Evolutionary conservation across 1,140 invertebrate species (phyloP).

Genomic region (Nymphalis io): DNA sequence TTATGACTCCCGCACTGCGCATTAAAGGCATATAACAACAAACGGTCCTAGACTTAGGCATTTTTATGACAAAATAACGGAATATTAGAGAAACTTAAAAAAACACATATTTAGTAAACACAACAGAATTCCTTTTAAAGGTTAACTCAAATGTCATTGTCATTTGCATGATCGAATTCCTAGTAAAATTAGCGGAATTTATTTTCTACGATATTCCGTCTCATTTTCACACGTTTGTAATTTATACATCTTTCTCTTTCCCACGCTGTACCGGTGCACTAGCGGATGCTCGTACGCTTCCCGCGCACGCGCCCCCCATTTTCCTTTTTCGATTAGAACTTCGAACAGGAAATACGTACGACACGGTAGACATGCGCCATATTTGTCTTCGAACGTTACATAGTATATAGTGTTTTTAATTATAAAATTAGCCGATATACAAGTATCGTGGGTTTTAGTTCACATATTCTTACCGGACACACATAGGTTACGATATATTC

Average conservation of each 20-base stretch:
- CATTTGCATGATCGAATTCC: conserved; percentile 20
- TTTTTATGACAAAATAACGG: background rate
- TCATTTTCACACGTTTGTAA: conserved; percentile 5
- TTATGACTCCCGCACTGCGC: too few relatives aligned
- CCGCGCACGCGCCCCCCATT: conserved; percentile 41
- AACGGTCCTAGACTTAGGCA: background rate
- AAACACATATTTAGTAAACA: background rate
- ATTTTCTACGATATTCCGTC: background rate
- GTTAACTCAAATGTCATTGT: conserved; percentile 17
- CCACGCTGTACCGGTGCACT: conserved; percentile 29
- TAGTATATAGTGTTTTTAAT: conserved; percentile 40
- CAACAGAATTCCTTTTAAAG: conserved; percentile 12
- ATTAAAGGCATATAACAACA: too few relatives aligned
- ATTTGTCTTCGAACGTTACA: conserved; percentile 36
- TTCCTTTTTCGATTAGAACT: conserved; percentile 37
- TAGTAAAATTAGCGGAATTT: conserved; percentile 8
- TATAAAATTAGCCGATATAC: conserved; percentile 23
- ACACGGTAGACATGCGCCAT: conserved; percentile 38
- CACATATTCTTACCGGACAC: too few relatives aligned
- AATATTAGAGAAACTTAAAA: background rate
- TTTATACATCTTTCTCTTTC: conserved; percentile 17
- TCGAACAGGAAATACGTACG: conserved; percentile 40
- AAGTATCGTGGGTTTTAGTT: background rate
- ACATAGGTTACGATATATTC: too few relatives aligned
- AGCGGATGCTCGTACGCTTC: conserved; percentile 14